Base-by-base conservation (phyloP, 2,888 invertebrate genomes). In the Scaptodrosophila latifasciaeformis region DNA sequence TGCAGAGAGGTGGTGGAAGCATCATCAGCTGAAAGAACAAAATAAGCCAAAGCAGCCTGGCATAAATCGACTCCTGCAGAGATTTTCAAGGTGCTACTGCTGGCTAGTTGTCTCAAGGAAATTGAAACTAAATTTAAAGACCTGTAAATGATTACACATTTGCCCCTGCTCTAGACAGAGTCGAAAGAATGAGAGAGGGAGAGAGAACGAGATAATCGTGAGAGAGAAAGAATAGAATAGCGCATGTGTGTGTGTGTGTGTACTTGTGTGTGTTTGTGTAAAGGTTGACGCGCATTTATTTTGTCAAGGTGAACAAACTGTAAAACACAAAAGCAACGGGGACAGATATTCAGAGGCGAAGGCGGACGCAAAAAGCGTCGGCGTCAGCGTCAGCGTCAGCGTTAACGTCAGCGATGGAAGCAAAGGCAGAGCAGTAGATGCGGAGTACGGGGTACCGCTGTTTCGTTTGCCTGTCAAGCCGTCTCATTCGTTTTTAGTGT, bases 281-380 rank as follows among this genome's bases (percentile, higher is more conserved):
- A 69, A 72, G 74, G 67, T 77, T 74, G 70, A 74, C 78, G 71
- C 59, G 54, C 55, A 66, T 69, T n/a, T n/a, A n/a, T n/a, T 57
- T 65, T 48, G 72, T 77, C 76, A 76, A 76, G 76, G 76, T 76
- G 78, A 76, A 76, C 75, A 74, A 77, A 72, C 80, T 74, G 77
- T 63, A 66, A 75, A 55, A 24, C 59, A 64, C 62, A 65, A 54
- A 61, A 49, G 52, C 19, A 52, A 43, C 35, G 51, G 30, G 42
- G 50, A 54, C 43, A 42, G 56, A 39, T 17, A 49, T 40, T 7
- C 34, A 49, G 34, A 43, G 18, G 31, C 37, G 37, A 21, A 44
- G 45, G 42, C 44, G 42, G 7, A 19, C 24, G 27, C 34, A 31
- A 7, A 47, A 37, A 15, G 40, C 37, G 12, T 15, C 45, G 40